Evolutionary conservation across 2,113 vertebrate genomes (phyloP).

Genomic region (Pachyramphus minor): DNA sequence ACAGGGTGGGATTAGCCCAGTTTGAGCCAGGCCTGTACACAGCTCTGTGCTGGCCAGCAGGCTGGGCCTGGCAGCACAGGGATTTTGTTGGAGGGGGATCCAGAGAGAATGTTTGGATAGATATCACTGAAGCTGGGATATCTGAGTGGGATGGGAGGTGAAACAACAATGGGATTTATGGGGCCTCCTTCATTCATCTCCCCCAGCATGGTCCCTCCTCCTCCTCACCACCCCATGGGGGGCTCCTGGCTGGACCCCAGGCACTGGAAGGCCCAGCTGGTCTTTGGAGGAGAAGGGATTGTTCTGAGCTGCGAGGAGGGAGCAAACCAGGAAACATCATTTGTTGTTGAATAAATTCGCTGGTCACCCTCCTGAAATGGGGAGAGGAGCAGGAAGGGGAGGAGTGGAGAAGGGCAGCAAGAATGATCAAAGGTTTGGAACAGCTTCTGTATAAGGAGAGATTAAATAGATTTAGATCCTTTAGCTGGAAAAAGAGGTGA

Average conservation of each 20-base stretch:
- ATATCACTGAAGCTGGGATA: not conserved
- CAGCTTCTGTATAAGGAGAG: conserved; percentile 30
- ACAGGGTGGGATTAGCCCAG: rapidly evolving
- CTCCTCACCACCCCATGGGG: not conserved
- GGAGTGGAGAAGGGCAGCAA: not conserved
- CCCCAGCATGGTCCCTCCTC: not conserved
- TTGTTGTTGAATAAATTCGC: not conserved
- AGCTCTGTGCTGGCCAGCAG: rapidly evolving
- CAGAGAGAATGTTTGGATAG: not conserved
- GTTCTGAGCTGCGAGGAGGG: not conserved
- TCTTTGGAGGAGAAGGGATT: not conserved
- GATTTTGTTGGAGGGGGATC: not conserved
- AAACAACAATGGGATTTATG: not conserved
- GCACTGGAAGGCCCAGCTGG: not conserved
- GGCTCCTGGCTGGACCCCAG: not conserved
- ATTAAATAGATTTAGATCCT: conserved; percentile 57
- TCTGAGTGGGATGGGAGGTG: not conserved
- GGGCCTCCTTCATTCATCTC: not conserved
- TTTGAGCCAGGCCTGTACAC: not conserved
- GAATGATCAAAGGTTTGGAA: conserved; percentile 49
- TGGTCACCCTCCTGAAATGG: not conserved
- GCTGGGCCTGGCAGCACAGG: rapidly evolving
- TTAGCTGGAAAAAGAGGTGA: conserved; percentile 30
- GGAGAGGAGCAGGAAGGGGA: not conserved
- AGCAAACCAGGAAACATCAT: not conserved